Conservation (phyloP, 2,797 vertebrate species). For the Cetoscarus ocellatus region DNA sequence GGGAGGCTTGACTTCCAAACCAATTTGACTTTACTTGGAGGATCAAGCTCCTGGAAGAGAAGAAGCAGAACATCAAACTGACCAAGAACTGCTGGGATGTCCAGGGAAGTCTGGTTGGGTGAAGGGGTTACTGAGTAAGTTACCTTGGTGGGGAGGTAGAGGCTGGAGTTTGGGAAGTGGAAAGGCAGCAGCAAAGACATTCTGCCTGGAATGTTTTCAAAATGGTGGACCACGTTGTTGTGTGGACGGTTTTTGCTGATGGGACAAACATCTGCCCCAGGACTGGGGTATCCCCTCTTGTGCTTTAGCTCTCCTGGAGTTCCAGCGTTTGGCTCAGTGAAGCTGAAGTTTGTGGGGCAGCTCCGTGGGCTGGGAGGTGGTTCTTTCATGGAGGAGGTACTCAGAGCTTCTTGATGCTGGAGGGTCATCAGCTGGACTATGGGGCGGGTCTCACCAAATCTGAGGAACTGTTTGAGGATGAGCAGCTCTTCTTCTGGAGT, state of each 20-base stretch:
- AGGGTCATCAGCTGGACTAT: conserved; percentile 92
- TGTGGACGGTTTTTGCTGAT: conserved; percentile 12
- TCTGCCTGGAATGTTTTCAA: conserved; percentile 84
- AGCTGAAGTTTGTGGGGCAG: conserved; percentile 76
- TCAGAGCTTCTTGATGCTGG: conserved; percentile 73
- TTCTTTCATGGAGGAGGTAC: neutral
- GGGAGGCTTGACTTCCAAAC: conserved; percentile 12
- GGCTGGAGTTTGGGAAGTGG: conserved; percentile 41
- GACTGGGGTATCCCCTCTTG: neutral
- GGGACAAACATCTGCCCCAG: conserved; percentile 62
- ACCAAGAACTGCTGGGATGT: too few species aligned
- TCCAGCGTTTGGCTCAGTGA: conserved; percentile 81
- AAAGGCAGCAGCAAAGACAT: conserved; percentile 64
- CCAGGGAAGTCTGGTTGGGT: too few species aligned
- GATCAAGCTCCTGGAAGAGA: conserved; percentile 30
- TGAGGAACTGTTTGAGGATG: conserved; percentile 92
- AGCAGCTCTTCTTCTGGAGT: conserved; percentile 90
- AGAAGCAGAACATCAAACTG: too few species aligned
- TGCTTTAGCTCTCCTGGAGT: neutral
- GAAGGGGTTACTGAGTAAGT: too few species aligned
- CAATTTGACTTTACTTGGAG: conserved; percentile 58
- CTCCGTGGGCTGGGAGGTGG: neutral
- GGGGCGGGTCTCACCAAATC: conserved; percentile 94
- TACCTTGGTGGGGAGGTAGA: conserved; percentile 68
- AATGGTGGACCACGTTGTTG: conserved; percentile 73